These are phyloP conservation scores for Spodoptera litura DNA, from an alignment of 1,140 invertebrate genomes.

Conservation along the genomic window DNA sequence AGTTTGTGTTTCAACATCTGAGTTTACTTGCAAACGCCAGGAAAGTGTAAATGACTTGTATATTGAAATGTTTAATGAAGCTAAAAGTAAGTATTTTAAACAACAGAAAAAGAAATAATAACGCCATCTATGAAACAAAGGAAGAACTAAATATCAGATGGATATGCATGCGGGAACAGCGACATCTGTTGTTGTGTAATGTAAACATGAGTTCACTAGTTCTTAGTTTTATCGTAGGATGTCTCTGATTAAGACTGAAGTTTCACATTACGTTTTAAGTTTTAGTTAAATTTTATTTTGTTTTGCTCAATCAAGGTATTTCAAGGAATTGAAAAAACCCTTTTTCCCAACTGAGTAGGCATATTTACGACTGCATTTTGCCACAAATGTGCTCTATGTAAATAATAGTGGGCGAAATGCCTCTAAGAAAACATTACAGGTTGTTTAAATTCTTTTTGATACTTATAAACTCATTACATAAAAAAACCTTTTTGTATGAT, in stretches of 20 bases:
- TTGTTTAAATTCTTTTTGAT: too few species aligned
- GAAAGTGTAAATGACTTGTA: constrained; percentile 60
- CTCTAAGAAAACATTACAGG: too few species aligned
- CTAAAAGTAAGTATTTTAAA: background rate
- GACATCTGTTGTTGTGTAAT: background rate
- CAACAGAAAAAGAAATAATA: background rate
- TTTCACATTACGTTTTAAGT: too few species aligned
- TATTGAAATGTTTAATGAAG: constrained; percentile 59
- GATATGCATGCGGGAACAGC: background rate
- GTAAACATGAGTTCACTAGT: background rate
- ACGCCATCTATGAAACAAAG: background rate
- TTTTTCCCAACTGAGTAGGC: too few species aligned
- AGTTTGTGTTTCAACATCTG: constrained; percentile 64
- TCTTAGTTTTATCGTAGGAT: background rate
- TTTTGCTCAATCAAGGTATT: background rate
- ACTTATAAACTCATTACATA: background rate
- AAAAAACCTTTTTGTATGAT: background rate
- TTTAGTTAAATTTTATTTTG: background rate
- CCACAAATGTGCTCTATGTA: too few species aligned
- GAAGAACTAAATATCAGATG: background rate
- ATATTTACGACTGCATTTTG: too few species aligned
- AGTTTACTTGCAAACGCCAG: constrained; percentile 67
- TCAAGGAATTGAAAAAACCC: background rate
- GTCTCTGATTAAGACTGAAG: constrained; percentile 14
- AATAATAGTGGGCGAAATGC: too few species aligned